phyloP scores from a whole-genome alignment of 2,113 vertebrate species.

The Microcebus tavaratra region DNA sequence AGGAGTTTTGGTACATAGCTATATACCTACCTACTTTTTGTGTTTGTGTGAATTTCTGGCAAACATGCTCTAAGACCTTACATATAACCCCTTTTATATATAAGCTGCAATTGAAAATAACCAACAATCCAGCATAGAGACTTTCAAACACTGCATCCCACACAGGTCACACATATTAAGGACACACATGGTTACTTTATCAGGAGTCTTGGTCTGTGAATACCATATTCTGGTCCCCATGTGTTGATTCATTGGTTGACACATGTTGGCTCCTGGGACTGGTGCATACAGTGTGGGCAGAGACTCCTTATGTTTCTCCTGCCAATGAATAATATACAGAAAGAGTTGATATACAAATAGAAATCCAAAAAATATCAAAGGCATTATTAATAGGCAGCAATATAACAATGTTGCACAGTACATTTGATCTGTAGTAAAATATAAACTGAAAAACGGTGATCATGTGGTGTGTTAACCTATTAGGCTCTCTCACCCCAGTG shows the following conservation, averaged over 20 bases:
- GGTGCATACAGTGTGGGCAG: not conserved
- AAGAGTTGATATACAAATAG: not conserved
- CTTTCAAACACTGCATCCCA: not conserved
- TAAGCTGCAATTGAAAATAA: not conserved
- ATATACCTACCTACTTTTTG: not conserved
- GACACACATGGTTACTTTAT: not conserved
- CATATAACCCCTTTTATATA: not conserved
- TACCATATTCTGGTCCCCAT: not conserved
- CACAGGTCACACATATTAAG: not conserved
- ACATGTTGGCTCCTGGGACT: not conserved
- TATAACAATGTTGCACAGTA: not conserved
- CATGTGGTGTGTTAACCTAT: not conserved
- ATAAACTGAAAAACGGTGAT: not conserved
- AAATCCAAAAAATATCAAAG: not conserved
- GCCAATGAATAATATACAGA: not conserved
- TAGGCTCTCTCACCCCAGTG: not conserved
- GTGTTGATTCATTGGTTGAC: not conserved
- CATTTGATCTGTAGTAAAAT: not conserved
- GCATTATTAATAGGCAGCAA: not conserved
- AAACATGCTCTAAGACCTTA: not conserved
- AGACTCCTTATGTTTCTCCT: not conserved
- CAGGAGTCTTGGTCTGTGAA: not conserved
- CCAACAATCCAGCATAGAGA: not conserved
- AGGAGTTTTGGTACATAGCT: not conserved
- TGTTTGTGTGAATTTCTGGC: not conserved